Evolutionary conservation across 1,140 invertebrate species (phyloP).

Genomic region (Drosophila yakuba): DNA sequence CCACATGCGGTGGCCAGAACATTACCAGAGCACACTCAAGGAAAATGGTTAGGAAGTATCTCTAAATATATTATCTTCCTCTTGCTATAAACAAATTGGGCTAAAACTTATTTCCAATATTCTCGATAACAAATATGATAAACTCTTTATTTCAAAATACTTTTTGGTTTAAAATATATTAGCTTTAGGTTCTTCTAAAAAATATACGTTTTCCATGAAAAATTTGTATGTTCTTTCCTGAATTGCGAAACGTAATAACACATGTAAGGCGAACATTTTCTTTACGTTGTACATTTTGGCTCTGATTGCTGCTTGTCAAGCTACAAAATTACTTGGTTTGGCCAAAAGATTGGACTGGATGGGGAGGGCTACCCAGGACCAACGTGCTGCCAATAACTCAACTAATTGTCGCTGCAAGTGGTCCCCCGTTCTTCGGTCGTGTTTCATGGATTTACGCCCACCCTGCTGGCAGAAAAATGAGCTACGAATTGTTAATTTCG

Average conservation of each 20-base stretch:
- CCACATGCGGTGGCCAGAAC: not conserved
- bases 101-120: too few relatives aligned
- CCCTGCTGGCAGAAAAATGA: constrained; percentile 37
- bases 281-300: not conserved
- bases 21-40: constrained; percentile 6
- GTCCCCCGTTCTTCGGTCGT: constrained; percentile 1
- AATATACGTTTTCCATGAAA: not conserved
- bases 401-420: constrained; percentile 50
- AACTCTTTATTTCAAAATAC: not conserved
- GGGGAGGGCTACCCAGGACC: constrained; percentile 6
- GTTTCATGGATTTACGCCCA: not conserved
- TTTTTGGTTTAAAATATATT: not conserved
- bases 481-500: constrained; percentile 54
- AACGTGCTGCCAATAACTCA: constrained; percentile 44
- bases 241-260: not conserved
- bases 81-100: not conserved
- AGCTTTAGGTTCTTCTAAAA: too few relatives aligned
- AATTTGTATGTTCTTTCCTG: not conserved
- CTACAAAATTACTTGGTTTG: constrained; percentile 25
- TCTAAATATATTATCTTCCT: not conserved
- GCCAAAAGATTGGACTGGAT: not conserved
- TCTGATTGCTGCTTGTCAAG: constrained; percentile 18
- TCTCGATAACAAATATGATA: not conserved
- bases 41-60: constrained; percentile 8
- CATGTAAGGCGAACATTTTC: not conserved